Percentiles rank a stretch among this genome's conserved stretches.
Conservation (phyloP, 2,797 vertebrate genomes). For the Hypotaenidia okinawae region DNA sequence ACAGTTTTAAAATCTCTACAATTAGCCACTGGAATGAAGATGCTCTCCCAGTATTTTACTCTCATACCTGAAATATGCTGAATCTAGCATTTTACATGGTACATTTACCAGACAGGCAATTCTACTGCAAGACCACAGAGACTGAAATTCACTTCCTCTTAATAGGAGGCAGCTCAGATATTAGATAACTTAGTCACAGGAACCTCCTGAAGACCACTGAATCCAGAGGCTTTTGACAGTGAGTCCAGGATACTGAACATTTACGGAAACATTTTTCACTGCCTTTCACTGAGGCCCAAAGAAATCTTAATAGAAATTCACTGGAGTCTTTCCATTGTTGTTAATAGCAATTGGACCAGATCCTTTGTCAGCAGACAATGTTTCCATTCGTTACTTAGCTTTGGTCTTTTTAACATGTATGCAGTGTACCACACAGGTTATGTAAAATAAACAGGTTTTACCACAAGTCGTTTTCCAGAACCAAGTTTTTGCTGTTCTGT, state of each 20-base stretch:
- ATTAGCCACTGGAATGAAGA: not conserved
- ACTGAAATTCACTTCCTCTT: not conserved
- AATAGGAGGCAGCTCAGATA: not conserved
- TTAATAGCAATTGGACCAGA: not conserved
- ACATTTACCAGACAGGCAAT: not conserved
- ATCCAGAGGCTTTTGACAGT: not conserved
- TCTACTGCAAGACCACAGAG: not conserved
- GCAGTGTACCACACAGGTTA: not conserved
- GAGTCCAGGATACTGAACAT: not conserved
- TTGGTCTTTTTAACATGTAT: not conserved
- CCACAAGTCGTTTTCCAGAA: conserved; percentile 88
- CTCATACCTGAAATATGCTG: not conserved
- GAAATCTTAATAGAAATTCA: not conserved
- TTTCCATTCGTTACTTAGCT: not conserved
- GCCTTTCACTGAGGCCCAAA: not conserved
- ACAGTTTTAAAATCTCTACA: not conserved
- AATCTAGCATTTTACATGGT: not conserved
- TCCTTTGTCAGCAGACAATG: not conserved
- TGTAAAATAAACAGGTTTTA: conserved; percentile 71
- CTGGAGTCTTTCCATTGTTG: not conserved
- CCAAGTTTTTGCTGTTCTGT: conserved; percentile 84
- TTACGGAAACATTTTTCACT: not conserved
- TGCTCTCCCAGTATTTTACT: not conserved
- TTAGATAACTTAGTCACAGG: not conserved
- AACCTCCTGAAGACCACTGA: not conserved